Conservation (phyloP, 2,797 vertebrate genomes). For the Australoheros facetus region DNA sequence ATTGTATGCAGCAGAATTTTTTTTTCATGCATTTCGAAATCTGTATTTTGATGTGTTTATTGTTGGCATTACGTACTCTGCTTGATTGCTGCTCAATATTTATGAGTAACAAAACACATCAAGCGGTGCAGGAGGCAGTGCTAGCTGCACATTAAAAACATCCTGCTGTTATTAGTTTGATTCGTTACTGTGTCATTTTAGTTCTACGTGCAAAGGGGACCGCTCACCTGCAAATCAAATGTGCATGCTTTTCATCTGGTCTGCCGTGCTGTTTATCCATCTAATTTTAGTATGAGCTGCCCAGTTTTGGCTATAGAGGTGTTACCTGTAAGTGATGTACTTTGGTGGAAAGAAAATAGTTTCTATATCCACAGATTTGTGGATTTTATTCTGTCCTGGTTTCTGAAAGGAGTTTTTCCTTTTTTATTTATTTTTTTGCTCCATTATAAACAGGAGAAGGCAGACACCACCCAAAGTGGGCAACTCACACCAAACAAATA, state of each 20-base stretch:
- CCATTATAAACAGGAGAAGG: neutral
- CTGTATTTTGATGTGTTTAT: slow-evolving; percentile 29
- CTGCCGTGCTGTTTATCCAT: neutral
- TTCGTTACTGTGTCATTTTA: neutral
- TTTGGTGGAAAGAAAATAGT: neutral
- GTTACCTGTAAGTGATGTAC: too few species aligned
- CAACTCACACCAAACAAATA: neutral
- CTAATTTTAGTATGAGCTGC: neutral
- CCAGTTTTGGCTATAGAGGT: neutral
- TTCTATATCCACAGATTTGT: neutral
- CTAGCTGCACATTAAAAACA: neutral
- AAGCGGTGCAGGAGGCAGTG: neutral
- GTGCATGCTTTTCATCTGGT: neutral
- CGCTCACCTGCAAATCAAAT: neutral
- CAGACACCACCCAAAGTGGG: neutral
- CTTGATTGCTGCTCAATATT: slow-evolving; percentile 36
- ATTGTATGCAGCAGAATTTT: slow-evolving; percentile 12
- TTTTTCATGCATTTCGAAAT: slow-evolving; percentile 51
- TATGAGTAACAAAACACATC: slow-evolving; percentile 9
- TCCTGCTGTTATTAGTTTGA: slow-evolving; percentile 11
- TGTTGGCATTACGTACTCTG: slow-evolving; percentile 11
- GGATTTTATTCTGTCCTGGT: neutral
- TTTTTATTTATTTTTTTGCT: neutral
- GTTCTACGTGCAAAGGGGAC: neutral
- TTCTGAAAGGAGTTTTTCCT: neutral